Evolutionary conservation across 2,113 vertebrate genomes (phyloP), one percentile per base, ranked within the genome.

Genomic region (Chaenocephalus aceratus): DNA sequence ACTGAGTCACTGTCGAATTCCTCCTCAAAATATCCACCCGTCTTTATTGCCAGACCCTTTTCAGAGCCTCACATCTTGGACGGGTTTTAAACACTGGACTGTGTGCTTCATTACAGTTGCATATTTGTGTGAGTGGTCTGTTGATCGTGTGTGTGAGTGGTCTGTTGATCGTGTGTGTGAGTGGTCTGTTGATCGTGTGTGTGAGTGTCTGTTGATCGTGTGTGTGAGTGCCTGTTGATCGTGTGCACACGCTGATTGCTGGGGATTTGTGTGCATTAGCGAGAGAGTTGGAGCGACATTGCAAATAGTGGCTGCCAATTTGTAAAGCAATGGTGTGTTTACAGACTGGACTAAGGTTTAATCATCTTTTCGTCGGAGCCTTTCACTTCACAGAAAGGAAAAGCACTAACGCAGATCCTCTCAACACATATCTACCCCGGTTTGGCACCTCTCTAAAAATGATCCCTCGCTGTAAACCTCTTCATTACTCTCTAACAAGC

Each of bases 401-500:
- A 77, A 5, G 49, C 59, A 57, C 30, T 3, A 15, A 16, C 57
- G 36, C 44, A 9, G 34, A 75, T 61, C 58, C 41, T 72, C 54
- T 76, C 8, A 46, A 0, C 75, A 23, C 56, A 46, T 46, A 53
- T 79, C 44, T 30, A 5, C 30, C 70, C 75, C 18, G 45, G 36
- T 58, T 69, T 75, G 70, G 21, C 76, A 62, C 51, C 58, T 57
- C 81, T 77, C 41, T 68, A 2, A 2, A 79, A 84, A 59, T 23
- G 51, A 67, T 67, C 63, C 46, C 48, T 44, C 13, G 4, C 46
- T 62, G 16, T 53, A 60, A n/a, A 66, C 48, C 52, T 83, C 81
- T 61, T 84, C 74, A 83, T 88, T n/a, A 79, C 53, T 30, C 65
- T 75, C 51, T 67, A 54, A 89, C 83, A 66, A 44, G 67, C 75